Evolutionary conservation across 2,113 vertebrate species (phyloP), one percentile per base, ranked within the genome.

Genomic region (Amblyornis subalaris): DNA sequence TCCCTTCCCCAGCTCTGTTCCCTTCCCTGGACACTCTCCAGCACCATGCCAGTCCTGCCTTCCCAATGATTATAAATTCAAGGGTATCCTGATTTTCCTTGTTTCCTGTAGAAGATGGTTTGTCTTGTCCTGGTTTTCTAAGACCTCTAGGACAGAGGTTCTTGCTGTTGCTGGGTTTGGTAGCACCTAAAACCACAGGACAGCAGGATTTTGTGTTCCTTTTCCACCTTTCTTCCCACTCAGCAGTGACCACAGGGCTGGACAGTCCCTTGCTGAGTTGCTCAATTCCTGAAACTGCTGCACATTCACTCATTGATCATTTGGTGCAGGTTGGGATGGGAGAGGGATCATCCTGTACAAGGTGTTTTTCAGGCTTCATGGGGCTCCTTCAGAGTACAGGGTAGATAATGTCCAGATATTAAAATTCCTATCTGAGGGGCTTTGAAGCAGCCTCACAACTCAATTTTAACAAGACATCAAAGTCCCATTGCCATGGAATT

Each of bases 1-100:
- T 0, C 31, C 33, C 62, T 60, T 60, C 22, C 31, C 33, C 18
- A 45, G 0, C 9, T 69, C 72, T 2, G 0, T 55, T 71, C 9
- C 75, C 2, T 42, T 55, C 50, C 2, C 40, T 79, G 66, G 11
- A 42, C 57, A 48, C 2, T 1, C 29, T 64, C 40, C 33, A 20
- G 33, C 38, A 38, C 40, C 12, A 1, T 36, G 26, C 29, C 79
- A 58, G 45, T n/a, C 47, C 66, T 67, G 47, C 47, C 38, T n/a
- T 76, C 54, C n/a, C 28, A 55, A 55, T 21, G 20, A 64, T 50
- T 22, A 11, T 33, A 57, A 36, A 1, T 70, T 88, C 44, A 47
- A 47, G 21, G 14, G 10, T 26, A 67, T 85, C 14, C n/a, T 86
- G 25, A 12, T 38, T 85, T 90, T 61, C 67, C 50, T 35, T 19